These are phyloP conservation scores for Plumapathes pennacea DNA, from an alignment of 92 coral and sea anemone genomes.

Conservation along the genomic window DNA sequence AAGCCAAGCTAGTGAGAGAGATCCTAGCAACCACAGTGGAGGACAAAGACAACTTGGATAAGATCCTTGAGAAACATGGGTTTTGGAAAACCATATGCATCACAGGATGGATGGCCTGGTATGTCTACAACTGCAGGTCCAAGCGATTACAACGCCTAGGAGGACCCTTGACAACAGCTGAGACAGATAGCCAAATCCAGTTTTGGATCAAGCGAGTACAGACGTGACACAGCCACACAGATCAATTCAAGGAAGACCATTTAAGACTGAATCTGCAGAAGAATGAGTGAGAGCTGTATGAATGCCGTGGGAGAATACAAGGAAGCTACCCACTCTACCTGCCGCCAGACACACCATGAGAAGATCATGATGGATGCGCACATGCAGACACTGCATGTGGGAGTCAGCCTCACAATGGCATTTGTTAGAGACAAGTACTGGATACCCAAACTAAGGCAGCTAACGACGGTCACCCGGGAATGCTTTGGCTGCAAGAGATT, in stretches of 20 bases:
- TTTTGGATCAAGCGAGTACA: constrained; percentile 4
- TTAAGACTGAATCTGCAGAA: constrained; percentile 13
- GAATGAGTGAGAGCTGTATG: background rate
- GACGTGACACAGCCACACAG: constrained; percentile 3
- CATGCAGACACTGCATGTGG: constrained; percentile 20
- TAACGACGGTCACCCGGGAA: background rate
- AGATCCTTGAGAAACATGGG: constrained; percentile 22
- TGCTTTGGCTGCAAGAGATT: constrained; percentile 25
- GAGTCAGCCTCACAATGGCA: constrained; percentile 20
- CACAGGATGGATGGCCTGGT: constrained; percentile 12
- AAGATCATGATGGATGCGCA: constrained; percentile 12
- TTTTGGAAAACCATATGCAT: constrained; percentile 26
- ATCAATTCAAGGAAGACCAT: constrained; percentile 30
- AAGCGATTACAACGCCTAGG: constrained; percentile 2
- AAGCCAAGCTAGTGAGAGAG: constrained; percentile 2
- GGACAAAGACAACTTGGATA: constrained; percentile 10
- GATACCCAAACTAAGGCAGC: constrained; percentile 7
- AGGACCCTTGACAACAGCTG: constrained; percentile 31
- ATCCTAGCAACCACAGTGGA: constrained; percentile 4
- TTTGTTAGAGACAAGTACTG: constrained; percentile 1
- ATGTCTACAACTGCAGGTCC: constrained; percentile 7
- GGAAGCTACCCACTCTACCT: constrained; percentile 12
- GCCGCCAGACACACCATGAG: constrained; percentile 10
- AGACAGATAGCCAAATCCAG: constrained; percentile 15
- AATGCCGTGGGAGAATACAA: constrained; percentile 21